These are phyloP conservation scores for Frieseomelitta varia DNA, from an alignment of 1,140 invertebrate genomes.

Conservation along the genomic window DNA sequence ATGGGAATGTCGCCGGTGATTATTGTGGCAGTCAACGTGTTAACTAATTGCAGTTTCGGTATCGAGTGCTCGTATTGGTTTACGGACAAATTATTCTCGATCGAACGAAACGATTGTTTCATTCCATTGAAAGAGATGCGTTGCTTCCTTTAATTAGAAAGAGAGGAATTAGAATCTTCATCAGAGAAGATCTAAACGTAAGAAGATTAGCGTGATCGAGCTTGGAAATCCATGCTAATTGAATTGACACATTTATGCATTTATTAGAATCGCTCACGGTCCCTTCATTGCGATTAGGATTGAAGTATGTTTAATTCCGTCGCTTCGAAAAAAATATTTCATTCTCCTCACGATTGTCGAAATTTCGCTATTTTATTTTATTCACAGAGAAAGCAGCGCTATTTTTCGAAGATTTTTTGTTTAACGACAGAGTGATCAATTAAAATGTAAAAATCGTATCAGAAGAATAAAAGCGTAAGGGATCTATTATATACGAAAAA, in stretches of 20 bases:
- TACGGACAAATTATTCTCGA: background rate
- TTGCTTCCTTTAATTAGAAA: background rate
- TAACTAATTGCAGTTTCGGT: background rate
- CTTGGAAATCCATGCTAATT: background rate
- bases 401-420: background rate
- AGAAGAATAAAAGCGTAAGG: too few species aligned
- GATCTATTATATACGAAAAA: too few species aligned
- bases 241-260: background rate
- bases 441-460: too few species aligned
- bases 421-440: background rate
- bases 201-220: background rate
- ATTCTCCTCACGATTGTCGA: background rate
- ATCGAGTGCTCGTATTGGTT: background rate
- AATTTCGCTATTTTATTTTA: background rate
- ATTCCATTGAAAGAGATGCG: background rate
- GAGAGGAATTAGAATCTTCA: background rate
- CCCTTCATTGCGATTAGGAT: background rate
- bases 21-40: too few species aligned
- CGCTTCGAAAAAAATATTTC: background rate
- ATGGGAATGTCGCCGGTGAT: too few species aligned
- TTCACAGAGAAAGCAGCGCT: background rate
- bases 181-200: background rate
- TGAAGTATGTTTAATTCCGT: background rate
- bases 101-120: too few species aligned
- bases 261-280: background rate